A percentile compares a stretch with the other conserved stretches of the same genome.
Conservation (phyloP, 2,797 vertebrate genomes). For the Anas georgica region DNA sequence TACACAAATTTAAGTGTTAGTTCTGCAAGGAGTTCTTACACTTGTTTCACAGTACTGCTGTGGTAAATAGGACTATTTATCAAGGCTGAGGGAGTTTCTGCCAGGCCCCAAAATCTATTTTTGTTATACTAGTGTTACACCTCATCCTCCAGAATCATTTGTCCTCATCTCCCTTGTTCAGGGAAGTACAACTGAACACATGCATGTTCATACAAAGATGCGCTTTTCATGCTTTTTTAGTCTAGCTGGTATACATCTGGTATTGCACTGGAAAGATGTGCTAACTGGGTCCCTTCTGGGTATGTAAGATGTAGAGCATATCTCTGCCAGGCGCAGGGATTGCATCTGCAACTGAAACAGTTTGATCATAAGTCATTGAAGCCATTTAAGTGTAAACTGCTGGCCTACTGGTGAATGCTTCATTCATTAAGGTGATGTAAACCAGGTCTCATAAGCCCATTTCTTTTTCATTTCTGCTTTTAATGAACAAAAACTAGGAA, state of each 20-base stretch:
- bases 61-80: neutral
- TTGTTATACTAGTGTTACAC: neutral
- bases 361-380: neutral
- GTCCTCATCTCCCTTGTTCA: neutral
- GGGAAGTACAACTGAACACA: neutral
- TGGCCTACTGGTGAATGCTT: neutral
- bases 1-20: neutral
- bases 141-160: neutral
- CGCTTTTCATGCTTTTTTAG: neutral
- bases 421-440: neutral
- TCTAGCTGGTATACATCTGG: neutral
- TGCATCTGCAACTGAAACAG: neutral
- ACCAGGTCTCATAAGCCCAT: neutral
- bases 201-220: neutral
- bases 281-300: neutral
- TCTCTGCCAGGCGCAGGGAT: neutral
- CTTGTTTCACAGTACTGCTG: neutral
- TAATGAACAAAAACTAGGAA: conserved; percentile 34
- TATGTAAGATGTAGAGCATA: neutral
- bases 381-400: neutral
- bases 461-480: neutral
- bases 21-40: neutral
- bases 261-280: neutral
- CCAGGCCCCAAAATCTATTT: neutral
- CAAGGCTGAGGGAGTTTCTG: neutral